Evolutionary conservation across 2,797 vertebrate species (phyloP).

Genomic region (Eidolon dupreanum): DNA sequence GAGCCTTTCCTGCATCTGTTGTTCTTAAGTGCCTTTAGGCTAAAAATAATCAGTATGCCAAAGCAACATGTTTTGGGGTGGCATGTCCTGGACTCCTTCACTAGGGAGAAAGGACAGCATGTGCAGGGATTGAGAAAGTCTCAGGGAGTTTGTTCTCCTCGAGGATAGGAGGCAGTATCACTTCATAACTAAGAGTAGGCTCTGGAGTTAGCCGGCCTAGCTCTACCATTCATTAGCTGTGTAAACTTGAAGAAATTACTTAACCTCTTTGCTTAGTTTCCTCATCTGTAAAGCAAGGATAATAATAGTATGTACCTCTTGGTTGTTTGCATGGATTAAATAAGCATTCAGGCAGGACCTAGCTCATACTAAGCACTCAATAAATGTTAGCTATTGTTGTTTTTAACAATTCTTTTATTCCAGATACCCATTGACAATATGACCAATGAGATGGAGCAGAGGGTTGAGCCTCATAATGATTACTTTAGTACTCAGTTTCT

Average conservation of each 20-base stretch:
- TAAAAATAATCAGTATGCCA: not conserved
- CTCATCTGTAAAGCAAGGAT: not conserved
- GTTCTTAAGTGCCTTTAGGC: not conserved
- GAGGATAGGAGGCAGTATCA: accelerated
- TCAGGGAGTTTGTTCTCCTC: not conserved
- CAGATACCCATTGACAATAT: slow-evolving; percentile 93
- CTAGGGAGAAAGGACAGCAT: not conserved
- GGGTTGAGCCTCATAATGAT: slow-evolving; percentile 97
- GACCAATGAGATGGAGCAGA: slow-evolving; percentile 97
- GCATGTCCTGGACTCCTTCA: not conserved
- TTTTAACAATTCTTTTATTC: slow-evolving; percentile 63
- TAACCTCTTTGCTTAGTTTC: not conserved
- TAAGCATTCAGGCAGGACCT: not conserved
- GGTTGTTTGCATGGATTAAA: not conserved
- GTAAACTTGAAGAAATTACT: not conserved
- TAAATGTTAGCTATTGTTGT: not conserved
- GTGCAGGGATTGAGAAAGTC: not conserved
- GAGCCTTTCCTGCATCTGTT: not conserved
- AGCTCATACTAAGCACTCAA: not conserved
- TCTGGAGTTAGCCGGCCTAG: not conserved
- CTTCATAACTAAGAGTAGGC: not conserved
- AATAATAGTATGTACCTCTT: not conserved
- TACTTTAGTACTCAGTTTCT: slow-evolving; percentile 99
- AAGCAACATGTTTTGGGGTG: not conserved
- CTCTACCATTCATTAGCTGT: not conserved